A percentile compares a stretch with the other conserved stretches of the same genome.
phyloP scores from a whole-genome alignment of 2,113 vertebrate genomes.

The Illadopsis cleaveri region DNA sequence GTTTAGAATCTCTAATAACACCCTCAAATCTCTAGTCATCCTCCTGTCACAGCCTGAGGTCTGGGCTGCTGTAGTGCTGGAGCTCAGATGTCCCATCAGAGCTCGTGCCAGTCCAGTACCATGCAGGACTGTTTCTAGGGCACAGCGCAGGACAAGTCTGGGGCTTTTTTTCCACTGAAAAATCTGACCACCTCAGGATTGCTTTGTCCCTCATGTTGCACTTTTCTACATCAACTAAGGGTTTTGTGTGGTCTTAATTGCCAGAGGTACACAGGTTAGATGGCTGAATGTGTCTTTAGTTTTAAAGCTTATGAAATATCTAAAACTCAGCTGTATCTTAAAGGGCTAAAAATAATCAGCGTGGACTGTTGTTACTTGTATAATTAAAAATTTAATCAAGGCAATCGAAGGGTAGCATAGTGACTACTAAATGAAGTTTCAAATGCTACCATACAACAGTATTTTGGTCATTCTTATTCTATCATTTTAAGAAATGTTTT shows the following conservation, averaged over 20 bases:
- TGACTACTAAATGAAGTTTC: neutral
- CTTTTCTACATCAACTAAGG: rapidly evolving
- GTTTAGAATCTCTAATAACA: neutral
- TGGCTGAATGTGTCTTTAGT: neutral
- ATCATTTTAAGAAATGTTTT: neutral
- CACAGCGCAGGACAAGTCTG: neutral
- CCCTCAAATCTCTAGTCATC: neutral
- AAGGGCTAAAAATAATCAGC: neutral
- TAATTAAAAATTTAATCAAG: neutral
- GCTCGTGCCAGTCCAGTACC: neutral
- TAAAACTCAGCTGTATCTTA: neutral
- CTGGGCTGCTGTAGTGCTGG: neutral
- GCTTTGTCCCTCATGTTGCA: neutral
- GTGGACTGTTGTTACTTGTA: neutral
- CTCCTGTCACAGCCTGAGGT: neutral
- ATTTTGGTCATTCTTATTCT: neutral
- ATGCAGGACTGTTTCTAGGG: neutral
- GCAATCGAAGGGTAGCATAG: neutral
- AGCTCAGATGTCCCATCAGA: neutral
- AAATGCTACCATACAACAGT: neutral
- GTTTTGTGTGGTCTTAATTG: neutral
- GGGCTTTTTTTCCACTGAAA: neutral
- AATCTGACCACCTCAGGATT: neutral
- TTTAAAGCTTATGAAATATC: neutral
- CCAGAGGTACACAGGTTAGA: neutral